Percentiles rank a stretch among this genome's conserved stretches.
phyloP scores from a whole-genome alignment of 2,113 vertebrate species.

The Fregata magnificens region DNA sequence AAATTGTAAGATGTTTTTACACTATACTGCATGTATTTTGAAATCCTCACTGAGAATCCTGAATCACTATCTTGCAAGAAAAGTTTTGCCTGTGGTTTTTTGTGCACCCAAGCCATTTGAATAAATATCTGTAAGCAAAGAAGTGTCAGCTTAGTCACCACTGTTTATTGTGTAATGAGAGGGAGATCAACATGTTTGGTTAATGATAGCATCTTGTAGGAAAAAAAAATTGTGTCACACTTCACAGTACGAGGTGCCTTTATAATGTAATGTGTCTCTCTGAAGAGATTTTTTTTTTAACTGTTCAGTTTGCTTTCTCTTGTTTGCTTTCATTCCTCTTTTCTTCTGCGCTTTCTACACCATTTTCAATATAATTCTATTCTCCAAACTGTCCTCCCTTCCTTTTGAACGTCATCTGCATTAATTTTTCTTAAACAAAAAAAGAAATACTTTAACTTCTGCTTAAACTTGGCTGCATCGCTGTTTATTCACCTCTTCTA shows the following conservation, averaged over 20 bases:
- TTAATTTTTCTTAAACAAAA: not conserved
- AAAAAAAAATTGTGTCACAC: not conserved
- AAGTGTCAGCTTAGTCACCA: not conserved
- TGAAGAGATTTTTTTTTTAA: not conserved
- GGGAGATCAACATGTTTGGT: not conserved
- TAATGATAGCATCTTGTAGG: not conserved
- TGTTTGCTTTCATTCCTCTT: not conserved
- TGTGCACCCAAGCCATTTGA: not conserved
- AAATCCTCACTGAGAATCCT: not conserved
- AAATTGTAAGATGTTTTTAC: not conserved
- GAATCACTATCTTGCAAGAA: not conserved
- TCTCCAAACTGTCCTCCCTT: not conserved
- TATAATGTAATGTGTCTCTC: not conserved
- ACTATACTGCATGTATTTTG: not conserved
- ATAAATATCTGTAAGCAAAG: not conserved
- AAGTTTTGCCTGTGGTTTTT: not conserved
- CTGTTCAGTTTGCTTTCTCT: not conserved
- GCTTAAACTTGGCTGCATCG: not conserved
- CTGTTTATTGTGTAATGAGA: not conserved
- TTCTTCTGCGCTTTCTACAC: not conserved
- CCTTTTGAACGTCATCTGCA: not conserved
- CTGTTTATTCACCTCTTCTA: not conserved
- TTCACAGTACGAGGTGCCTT: not conserved
- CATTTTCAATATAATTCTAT: not conserved
- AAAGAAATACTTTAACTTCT: not conserved